A percentile compares a stretch with the other conserved stretches of the same genome.
phyloP scores from a whole-genome alignment of 2,888 invertebrate species.

The Lithodes maja region DNA sequence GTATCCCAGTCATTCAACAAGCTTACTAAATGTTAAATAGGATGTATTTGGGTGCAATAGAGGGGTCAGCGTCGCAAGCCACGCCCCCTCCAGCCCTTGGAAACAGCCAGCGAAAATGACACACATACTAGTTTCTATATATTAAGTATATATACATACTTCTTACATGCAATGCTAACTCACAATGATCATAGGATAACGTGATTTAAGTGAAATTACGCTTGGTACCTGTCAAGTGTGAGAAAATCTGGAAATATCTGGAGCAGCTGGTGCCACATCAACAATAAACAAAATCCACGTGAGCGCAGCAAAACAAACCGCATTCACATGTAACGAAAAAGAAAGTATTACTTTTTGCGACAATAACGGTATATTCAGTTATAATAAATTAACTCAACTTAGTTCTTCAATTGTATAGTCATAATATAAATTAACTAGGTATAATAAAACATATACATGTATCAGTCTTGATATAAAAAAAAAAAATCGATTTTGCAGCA shows the following conservation, averaged over 20 bases:
- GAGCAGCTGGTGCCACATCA: slow-evolving; percentile 30
- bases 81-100: slow-evolving; percentile 16
- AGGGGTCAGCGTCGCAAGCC: slow-evolving; percentile 15
- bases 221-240: not conserved
- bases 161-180: not conserved
- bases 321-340: slow-evolving; percentile 11
- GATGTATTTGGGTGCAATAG: not conserved
- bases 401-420: too few relatives aligned
- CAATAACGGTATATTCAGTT: too few relatives aligned
- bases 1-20: too few relatives aligned
- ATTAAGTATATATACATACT: not conserved
- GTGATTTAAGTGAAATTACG: not conserved
- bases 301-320: slow-evolving; percentile 16
- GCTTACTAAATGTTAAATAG: too few relatives aligned
- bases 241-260: not conserved
- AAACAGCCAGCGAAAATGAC: slow-evolving; percentile 4
- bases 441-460: too few relatives aligned
- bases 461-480: too few relatives aligned
- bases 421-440: too few relatives aligned
- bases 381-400: too few relatives aligned
- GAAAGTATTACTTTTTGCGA: not conserved
- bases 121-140: not conserved
- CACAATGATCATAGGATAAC: not conserved
- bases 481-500: too few relatives aligned
- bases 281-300: slow-evolving; percentile 33